Percentiles rank a stretch among this genome's conserved stretches.
Conservation (phyloP, 2,113 vertebrate species). For the Lates calcarifer region DNA sequence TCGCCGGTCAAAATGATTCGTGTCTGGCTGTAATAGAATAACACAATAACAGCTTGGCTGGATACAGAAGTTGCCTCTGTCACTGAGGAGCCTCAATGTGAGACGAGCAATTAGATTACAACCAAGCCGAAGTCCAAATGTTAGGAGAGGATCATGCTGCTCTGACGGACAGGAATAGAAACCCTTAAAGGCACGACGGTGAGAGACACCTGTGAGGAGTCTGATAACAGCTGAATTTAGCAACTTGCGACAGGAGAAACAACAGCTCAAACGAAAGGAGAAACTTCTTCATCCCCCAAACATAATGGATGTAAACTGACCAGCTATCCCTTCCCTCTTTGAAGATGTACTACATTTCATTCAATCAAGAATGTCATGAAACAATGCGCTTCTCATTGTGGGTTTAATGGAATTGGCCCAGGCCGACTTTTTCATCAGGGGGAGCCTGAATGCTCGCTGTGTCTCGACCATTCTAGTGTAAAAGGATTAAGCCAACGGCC, state of each 20-base stretch:
- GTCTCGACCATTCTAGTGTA: constrained; percentile 68
- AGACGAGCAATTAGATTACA: constrained; percentile 69
- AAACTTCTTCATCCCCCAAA: not conserved
- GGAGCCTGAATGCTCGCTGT: constrained; percentile 68
- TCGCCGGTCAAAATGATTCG: constrained; percentile 44
- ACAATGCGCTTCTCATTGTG: constrained; percentile 52
- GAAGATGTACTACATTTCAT: constrained; percentile 16
- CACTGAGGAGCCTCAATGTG: constrained; percentile 56
- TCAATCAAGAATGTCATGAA: constrained; percentile 20
- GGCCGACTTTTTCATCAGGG: constrained; percentile 7
- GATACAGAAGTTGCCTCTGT: constrained; percentile 44
- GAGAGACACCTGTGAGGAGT: constrained; percentile 11
- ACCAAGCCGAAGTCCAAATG: constrained; percentile 36
- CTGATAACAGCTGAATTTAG: not conserved
- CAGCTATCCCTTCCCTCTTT: no score
- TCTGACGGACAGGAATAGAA: constrained; percentile 58
- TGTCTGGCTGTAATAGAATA: constrained; percentile 66
- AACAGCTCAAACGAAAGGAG: not conserved
- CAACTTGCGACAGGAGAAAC: constrained; percentile 7
- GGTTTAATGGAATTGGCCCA: constrained; percentile 62
- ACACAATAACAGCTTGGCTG: constrained; percentile 69
- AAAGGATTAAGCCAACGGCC: constrained; percentile 83
- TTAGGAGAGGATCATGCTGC: constrained; percentile 51
- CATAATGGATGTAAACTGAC: not conserved
- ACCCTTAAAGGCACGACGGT: constrained; percentile 10